These are phyloP conservation scores for Dipodomys stephensi DNA, from an alignment of 2,113 vertebrate genomes.

Conservation along the genomic window DNA sequence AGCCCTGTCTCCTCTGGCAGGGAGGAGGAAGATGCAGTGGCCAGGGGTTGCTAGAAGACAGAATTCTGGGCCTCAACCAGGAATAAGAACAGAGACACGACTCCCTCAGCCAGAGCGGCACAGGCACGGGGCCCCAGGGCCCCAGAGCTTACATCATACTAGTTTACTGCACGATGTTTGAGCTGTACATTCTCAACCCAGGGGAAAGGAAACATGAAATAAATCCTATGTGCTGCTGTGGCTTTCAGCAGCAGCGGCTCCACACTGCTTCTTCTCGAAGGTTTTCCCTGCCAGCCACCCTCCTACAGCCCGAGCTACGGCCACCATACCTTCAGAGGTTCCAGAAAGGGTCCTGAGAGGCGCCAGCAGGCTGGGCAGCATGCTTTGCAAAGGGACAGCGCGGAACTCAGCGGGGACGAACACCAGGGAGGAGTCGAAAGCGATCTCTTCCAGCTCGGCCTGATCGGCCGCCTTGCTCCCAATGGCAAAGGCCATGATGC, in stretches of 20 bases:
- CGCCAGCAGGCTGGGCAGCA: slow-evolving; percentile 85
- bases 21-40: not conserved
- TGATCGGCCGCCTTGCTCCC: slow-evolving; percentile 86
- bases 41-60: not conserved
- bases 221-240: rapidly evolving
- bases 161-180: not conserved
- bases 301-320: rapidly evolving
- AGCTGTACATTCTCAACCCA: not conserved
- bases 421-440: slow-evolving; percentile 86
- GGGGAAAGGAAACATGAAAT: not conserved
- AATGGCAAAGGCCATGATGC: slow-evolving; percentile 90
- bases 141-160: rapidly evolving
- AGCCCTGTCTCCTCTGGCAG: not conserved
- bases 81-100: not conserved
- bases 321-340: slow-evolving; percentile 88
- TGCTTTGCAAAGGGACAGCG: slow-evolving; percentile 66
- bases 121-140: too few relatives aligned
- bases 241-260: not conserved
- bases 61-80: not conserved
- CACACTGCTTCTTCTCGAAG: not conserved
- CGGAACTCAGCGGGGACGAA: slow-evolving; percentile 90
- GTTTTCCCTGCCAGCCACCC: not conserved
- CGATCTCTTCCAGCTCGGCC: slow-evolving; percentile 90
- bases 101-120: not conserved
- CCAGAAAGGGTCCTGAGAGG: slow-evolving; percentile 92